Base-by-base conservation (phyloP, 1,140 invertebrate genomes). In the Drosophila orosa region DNA sequence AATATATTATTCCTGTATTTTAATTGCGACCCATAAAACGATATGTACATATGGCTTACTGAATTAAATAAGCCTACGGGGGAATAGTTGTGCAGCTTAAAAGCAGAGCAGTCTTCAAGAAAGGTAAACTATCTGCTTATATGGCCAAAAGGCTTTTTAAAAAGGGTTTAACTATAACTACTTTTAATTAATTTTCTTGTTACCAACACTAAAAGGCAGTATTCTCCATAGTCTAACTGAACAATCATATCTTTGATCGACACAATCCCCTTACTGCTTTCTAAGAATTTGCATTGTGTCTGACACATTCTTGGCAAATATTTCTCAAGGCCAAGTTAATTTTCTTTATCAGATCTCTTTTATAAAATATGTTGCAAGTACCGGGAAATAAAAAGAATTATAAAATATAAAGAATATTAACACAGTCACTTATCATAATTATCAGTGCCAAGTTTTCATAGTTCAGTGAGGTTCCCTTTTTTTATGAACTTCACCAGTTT, bases 11-110 rank as follows among this genome's bases (percentile, higher is more conserved):
- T 68, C 45, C 35, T 54, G 60, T 40, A 68, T 66, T 68, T 68
- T 68, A 68, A 68, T 68, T 66, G 65, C 62, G 65, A 39, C n/a
- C 45, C 65, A 75, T 75, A 75, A 75, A 74, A 29, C 47, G 59
- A 29, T 63, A 15, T 35, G 40, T 39, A 55, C 39, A 66, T 31
- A 66, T 29, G 65, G 44, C 47, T 65, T 67, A 63, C 47, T 67
- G 60, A 52, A 68, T 68, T 61, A 54, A 54, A 31, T 54, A 27
- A 17, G 60, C 65, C 65, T 31, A 12, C 6, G 60, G 65, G 33
- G 35, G 22, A 17, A 10, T 24, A 15, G 35, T 7, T n/a, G 0
- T 15, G 29, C 39, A 15, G 15, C 55, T 24, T 40, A 24, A 63
- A 39, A 31, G 9, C 35, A 17, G 35, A n/a, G 13, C 13, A n/a